Conservation (phyloP, 2,888 invertebrate species). For the Oscheius myriophilus region DNA sequence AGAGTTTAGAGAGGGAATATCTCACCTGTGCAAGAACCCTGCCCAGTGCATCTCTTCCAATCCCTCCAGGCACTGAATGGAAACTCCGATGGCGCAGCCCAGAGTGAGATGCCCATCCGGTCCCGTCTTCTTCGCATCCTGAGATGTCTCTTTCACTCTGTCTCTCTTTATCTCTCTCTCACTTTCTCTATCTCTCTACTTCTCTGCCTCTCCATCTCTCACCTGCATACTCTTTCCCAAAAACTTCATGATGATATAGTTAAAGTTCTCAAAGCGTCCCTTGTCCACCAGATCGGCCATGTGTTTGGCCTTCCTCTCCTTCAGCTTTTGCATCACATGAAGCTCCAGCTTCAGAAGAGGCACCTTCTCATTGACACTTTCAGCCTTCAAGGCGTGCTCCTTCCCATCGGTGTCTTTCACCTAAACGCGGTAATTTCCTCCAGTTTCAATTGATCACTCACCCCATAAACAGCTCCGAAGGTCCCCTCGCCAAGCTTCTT, state of each 20-base stretch:
- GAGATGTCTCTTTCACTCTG: no score
- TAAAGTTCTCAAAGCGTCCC: conserved; percentile 52
- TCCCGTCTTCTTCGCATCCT: conserved; percentile 50
- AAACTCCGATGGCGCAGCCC: conserved; percentile 60
- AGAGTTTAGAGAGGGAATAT: not conserved
- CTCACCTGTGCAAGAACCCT: conserved; percentile 46
- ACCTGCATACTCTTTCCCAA: conserved; percentile 55
- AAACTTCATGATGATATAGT: conserved; percentile 61
- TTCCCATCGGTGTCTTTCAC: conserved; percentile 32
- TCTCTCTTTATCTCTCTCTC: no score
- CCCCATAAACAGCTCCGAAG: conserved; percentile 60
- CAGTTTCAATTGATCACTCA: conserved; percentile 7
- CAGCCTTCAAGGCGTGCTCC: conserved; percentile 57
- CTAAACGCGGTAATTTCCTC: not conserved
- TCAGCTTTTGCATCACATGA: conserved; percentile 56
- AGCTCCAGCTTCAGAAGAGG: conserved; percentile 58
- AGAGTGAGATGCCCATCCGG: conserved; percentile 48
- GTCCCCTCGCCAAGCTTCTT: conserved; percentile 60
- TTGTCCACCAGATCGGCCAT: conserved; percentile 53
- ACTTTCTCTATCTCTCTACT: no score
- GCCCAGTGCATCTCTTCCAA: conserved; percentile 63
- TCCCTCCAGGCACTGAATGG: conserved; percentile 64
- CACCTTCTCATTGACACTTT: conserved; percentile 45
- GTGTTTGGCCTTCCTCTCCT: conserved; percentile 47
- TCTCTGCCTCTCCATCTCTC: no score